Conservation (phyloP, 1,140 invertebrate species). For the Drosophila orena region DNA sequence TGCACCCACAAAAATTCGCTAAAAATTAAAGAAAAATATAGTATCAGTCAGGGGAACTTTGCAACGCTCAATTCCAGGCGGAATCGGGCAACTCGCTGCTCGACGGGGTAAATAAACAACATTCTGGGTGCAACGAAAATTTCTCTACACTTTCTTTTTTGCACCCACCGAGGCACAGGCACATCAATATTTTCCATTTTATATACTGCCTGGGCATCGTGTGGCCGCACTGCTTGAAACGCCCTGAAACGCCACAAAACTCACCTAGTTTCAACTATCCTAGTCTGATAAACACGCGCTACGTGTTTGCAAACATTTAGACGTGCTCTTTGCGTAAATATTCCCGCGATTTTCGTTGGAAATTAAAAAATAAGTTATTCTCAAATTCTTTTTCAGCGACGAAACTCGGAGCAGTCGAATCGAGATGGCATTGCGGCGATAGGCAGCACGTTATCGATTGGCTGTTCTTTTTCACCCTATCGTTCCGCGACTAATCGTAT, state of each 20-base stretch:
- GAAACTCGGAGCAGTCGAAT: constrained; percentile 29
- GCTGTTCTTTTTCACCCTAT: not conserved
- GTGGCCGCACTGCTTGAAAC: constrained; percentile 55
- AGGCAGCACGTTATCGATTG: constrained; percentile 11
- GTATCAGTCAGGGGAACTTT: not conserved
- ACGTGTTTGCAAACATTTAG: constrained; percentile 81
- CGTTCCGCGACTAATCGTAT: not conserved
- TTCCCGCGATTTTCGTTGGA: constrained; percentile 72
- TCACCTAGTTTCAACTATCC: constrained; percentile 80
- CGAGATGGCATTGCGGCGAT: constrained; percentile 22
- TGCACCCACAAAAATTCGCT: constrained; percentile 41
- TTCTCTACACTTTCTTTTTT: constrained; percentile 84
- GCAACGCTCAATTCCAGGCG: not conserved
- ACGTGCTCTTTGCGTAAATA: constrained; percentile 67
- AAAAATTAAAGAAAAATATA: constrained; percentile 49
- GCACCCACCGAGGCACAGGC: constrained; percentile 53
- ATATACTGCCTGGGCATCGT: constrained; percentile 59
- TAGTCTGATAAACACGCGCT: constrained; percentile 67
- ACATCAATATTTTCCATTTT: constrained; percentile 78
- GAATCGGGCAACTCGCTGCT: not conserved
- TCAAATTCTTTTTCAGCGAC: constrained; percentile 71
- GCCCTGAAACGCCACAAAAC: constrained; percentile 68
- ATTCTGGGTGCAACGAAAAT: constrained; percentile 72
- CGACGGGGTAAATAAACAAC: constrained; percentile 58
- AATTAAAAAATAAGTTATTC: constrained; percentile 69